Base-by-base conservation (phyloP, 2,888 invertebrate species). In the Perizoma flavofasciatum region DNA sequence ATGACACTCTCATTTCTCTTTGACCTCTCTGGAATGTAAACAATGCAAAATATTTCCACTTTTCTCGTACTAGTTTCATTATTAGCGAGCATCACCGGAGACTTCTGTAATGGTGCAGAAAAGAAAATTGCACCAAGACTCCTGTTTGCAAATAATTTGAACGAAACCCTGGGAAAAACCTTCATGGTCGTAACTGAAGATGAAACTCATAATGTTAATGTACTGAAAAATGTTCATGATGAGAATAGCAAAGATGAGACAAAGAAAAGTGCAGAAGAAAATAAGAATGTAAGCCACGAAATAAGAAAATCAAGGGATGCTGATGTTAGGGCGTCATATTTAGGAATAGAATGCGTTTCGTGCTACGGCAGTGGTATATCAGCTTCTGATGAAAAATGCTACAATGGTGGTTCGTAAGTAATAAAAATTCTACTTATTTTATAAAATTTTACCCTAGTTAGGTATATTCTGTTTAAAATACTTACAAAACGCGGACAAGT, bases 41-140 rank as follows among this genome's bases (percentile, higher is more conserved):
- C 66, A 59, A 67, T 71, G 63, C 58, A 44, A 61, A 69, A 68
- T 64, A 37, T 70, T 71, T 66, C 72, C 40, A 69, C 67, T 71
- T 72, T 77, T 67, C 61, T 83, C 72, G 65, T 82, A 74, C 73
- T 82, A 69, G 60, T 75, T 67, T 75, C 66, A 75, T 75, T 78
- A 69, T 66, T 73, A 61, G 65, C 64, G 46, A 64, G 63, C 60
- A 77, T 74, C 55, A 75, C 60, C 61, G 67, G 73, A 39, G 67
- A 74, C 48, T 66, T 59, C 61, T 63, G 61, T 60, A 68, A 76
- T 73, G 65, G 69, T 65, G 74, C 68, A 61, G 70, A 75, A 75
- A 72, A 59, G 53, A 63, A 78, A 74, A 77, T 78, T 74, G 69
- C 68, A 77, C 55, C 70, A 69, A 68, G 61, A 65, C 59, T 64